Conservation (phyloP, 2,113 vertebrate species). For the Dipodomys stephensi region DNA sequence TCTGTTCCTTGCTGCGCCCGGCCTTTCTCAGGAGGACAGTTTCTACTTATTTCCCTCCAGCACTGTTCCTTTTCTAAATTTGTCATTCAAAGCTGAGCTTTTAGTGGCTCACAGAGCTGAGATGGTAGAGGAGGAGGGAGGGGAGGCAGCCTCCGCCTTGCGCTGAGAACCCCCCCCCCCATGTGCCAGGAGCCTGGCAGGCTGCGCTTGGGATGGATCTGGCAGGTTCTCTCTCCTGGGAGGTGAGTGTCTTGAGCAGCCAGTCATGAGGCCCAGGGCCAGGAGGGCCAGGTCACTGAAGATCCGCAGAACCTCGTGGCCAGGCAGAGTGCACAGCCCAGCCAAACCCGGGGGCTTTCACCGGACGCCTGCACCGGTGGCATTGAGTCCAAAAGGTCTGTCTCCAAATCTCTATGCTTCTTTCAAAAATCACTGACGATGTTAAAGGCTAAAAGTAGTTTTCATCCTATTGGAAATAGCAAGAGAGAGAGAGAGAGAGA, state of each 20-base stretch:
- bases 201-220: neutral
- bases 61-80: neutral
- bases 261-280: neutral
- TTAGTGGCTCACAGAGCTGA: neutral
- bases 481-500: neutral
- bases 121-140: neutral
- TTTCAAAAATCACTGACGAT: too few species aligned
- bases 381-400: fast-evolving
- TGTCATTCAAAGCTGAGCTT: conserved; percentile 26
- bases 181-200: neutral
- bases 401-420: neutral
- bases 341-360: too few species aligned
- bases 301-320: neutral
- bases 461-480: too few species aligned
- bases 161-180: neutral
- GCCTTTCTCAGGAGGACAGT: neutral
- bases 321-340: fast-evolving
- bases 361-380: neutral
- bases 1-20: neutral
- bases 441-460: neutral
- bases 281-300: neutral
- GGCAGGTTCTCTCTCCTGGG: neutral
- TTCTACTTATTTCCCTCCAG: neutral
- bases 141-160: neutral
- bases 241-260: neutral